Evolutionary conservation across 2,797 vertebrate genomes (phyloP), one percentile per base, ranked within the genome.

Genomic region (Coregonus suidteri): DNA sequence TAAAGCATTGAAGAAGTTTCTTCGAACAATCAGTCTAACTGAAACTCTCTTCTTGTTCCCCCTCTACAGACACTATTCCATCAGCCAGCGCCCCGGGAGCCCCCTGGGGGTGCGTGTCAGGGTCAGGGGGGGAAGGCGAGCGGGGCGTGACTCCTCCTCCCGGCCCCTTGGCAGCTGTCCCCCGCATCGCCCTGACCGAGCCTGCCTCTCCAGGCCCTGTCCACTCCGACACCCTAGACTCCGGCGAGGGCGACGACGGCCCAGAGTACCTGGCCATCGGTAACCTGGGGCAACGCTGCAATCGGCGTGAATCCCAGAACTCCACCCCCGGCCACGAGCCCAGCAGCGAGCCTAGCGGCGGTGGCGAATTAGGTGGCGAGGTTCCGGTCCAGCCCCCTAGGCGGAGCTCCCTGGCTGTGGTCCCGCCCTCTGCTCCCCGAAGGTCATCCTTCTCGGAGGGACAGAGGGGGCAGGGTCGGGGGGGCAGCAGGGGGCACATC

Each of bases 241-340:
- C 65, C n/a, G 93, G 79, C 0, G 94, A 93, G 18, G 96, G 96
- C 47, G 97, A 97, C 0, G 98, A 99, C 0, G 98, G 97, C 2
- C 98, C 97, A 0, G 97, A 99, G 86, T 99, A 99, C 88, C 90
- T 99, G 88, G 97, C 97, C 54, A 99, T 99, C 0, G 97, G 97
- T 74, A 99, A 98, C 87, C 87, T 95, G 78, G 96, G 96, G 6
- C 94, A 94, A 59, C 94, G 91, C 81, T 93, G 90, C 82, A 93
- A 87, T 54, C 86, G 93, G 0, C 51, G 87, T 25, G 92, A 94
- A 86, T 94, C 89, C 0, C 74, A 79, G 72, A 94, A 92, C 88
- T 94, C 91, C 34, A 78, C 85, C 34, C 90, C 86, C 64, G 89
- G 85, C 83, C 88, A 84, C 0, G 93, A 92, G 54, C 84, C 31